Evolutionary conservation across 2,888 invertebrate genomes (phyloP).

Genomic region (Notodonta dromedarius): DNA sequence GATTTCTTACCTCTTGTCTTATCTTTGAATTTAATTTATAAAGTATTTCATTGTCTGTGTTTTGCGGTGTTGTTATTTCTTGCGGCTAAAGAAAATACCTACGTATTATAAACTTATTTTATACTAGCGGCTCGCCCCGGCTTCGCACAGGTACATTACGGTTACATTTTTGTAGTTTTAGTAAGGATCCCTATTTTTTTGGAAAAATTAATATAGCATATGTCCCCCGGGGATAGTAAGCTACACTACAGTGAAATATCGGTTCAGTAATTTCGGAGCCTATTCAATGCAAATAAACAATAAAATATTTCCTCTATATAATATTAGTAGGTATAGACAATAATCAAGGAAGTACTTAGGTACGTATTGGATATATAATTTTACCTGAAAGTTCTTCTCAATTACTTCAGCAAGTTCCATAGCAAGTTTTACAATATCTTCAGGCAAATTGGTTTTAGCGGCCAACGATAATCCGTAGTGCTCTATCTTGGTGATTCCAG

Average conservation of each 20-base stretch:
- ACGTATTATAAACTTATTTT: neutral
- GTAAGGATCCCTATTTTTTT: too few relatives aligned
- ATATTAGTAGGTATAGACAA: too few relatives aligned
- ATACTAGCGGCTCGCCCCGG: too few relatives aligned
- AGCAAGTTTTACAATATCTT: conserved; percentile 81
- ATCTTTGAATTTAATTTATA: conserved; percentile 69
- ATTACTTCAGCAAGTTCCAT: conserved; percentile 74
- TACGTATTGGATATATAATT: neutral
- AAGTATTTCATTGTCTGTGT: conserved; percentile 52
- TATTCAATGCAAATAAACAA: too few relatives aligned
- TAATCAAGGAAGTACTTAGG: too few relatives aligned
- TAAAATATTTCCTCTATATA: too few relatives aligned
- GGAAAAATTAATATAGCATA: too few relatives aligned
- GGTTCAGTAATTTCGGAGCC: too few relatives aligned
- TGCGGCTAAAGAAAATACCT: conserved; percentile 53
- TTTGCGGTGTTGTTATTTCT: conserved; percentile 46
- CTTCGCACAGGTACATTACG: too few relatives aligned
- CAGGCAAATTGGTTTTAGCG: conserved; percentile 84
- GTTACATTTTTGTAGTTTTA: too few relatives aligned
- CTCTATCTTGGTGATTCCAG: conserved; percentile 84
- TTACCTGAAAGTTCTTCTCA: conserved; percentile 61
- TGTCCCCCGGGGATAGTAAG: too few relatives aligned
- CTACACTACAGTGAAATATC: too few relatives aligned
- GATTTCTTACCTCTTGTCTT: conserved; percentile 55
- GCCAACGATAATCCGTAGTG: conserved; percentile 88